These are phyloP conservation scores for Mythimna ferrago DNA, from an alignment of 2,888 invertebrate species.

Conservation along the genomic window DNA sequence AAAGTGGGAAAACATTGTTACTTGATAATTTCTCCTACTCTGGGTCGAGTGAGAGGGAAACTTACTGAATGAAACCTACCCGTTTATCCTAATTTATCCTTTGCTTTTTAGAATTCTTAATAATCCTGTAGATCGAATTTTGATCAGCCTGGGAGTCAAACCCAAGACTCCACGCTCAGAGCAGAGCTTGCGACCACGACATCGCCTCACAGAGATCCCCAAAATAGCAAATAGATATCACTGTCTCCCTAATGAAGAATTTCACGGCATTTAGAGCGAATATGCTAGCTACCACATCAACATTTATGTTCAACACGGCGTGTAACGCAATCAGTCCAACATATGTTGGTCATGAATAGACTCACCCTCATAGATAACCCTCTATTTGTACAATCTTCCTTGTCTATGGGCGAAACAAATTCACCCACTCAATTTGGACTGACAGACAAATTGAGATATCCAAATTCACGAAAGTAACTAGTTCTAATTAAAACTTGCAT, in stretches of 20 bases:
- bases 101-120: no score
- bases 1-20: no score
- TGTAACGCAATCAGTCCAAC: constrained; percentile 59
- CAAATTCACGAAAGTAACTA: no score
- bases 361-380: constrained; percentile 65
- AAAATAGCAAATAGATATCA: not conserved
- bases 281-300: constrained; percentile 44
- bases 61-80: no score
- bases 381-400: constrained; percentile 54
- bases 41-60: no score
- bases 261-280: constrained; percentile 34
- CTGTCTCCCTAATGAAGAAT: constrained; percentile 26
- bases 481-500: no score
- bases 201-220: not conserved
- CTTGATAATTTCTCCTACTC: no score
- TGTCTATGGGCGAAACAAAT: constrained; percentile 54
- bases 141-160: no score
- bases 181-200: not conserved
- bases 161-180: no score
- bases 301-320: constrained; percentile 59
- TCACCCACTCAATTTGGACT: constrained; percentile 2
- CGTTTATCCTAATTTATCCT: no score
- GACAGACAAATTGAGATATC: constrained; percentile 6
- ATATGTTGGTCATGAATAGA: constrained; percentile 66
- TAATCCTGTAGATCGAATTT: no score